Evolutionary conservation across 2,888 invertebrate genomes (phyloP), one percentile per base, ranked within the genome.

Genomic region (Noctua fimbriata): DNA sequence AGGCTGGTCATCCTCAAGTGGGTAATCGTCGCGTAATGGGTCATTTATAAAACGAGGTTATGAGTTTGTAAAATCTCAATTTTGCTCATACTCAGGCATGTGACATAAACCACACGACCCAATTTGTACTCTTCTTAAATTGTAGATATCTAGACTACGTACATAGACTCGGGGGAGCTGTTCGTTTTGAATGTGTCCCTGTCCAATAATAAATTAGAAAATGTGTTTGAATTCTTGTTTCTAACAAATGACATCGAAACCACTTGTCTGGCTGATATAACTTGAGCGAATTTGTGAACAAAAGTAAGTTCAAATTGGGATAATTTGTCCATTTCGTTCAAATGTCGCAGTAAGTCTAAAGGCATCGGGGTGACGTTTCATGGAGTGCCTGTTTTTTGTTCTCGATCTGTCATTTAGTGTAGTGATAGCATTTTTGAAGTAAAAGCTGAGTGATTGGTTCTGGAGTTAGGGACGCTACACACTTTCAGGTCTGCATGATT

Each of bases 131-230:
- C 74, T 85, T 85, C 82, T 87, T 85, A 81, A 85, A 87, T 81
- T 74, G 74, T 66, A 81, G 69, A 81, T 85, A 85, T 76, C 85
- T 73, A 73, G 81, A 72, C 79, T 60, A 24, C 41, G 58, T 71
- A 84, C 47, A 60, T 44, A 67, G 32, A 73, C 89, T 69, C 83
- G 2, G 0, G 88, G 81, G 88, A 79, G 66, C 79, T 79, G 49
- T 81, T 83, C 72, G 12, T 81, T 78, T 79, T 77, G 79, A 88
- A 88, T 89, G 89, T 76, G 69, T 89, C 88, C 89, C 89, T 52
- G 66, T 78, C 58, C 81, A 36, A 67, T 81, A 55, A 88, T 88
- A 88, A 79, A 89, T 88, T 89, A 86, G 74, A 85, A 79, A 89
- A 81, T 79, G 79, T 81, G 83, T 89, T 87, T 79, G 79, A 78